Conservation (phyloP, 2,797 vertebrate species). For the Sebastes minor region DNA sequence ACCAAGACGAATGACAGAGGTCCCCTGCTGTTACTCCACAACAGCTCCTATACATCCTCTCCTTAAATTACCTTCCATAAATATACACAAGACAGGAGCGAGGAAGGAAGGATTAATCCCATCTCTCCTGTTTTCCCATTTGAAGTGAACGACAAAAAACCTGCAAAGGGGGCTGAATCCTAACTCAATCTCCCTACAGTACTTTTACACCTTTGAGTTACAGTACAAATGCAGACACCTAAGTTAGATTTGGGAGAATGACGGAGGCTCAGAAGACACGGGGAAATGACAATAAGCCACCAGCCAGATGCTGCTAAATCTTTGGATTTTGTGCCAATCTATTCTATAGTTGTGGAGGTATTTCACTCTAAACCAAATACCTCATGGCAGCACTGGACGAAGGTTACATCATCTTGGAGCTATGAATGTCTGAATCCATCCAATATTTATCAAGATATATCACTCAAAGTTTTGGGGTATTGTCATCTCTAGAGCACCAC, state of each 20-base stretch:
- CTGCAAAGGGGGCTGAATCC: constrained; percentile 54
- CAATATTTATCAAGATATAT: too few species aligned
- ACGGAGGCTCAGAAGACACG: constrained; percentile 8
- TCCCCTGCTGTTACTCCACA: constrained; percentile 51
- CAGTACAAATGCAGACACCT: constrained; percentile 35
- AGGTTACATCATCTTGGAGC: neutral
- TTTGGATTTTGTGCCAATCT: neutral
- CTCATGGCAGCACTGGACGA: too few species aligned
- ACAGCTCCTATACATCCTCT: constrained; percentile 58
- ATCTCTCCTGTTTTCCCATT: constrained; percentile 17
- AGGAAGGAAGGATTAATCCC: constrained; percentile 22
- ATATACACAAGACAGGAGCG: constrained; percentile 61
- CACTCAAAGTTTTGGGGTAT: neutral
- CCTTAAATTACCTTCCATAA: constrained; percentile 59
- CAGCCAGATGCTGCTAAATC: neutral
- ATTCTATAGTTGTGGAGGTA: neutral
- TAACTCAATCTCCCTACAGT: constrained; percentile 50
- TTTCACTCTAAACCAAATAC: neutral
- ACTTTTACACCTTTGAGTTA: constrained; percentile 23
- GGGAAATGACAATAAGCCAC: neutral
- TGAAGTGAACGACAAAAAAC: constrained; percentile 31
- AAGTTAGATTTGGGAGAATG: constrained; percentile 20
- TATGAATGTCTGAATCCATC: neutral
- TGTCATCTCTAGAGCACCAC: too few species aligned
- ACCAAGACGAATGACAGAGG: constrained; percentile 46